A percentile compares a stretch with the other conserved stretches of the same genome.
phyloP scores from a whole-genome alignment of 1,140 invertebrate genomes.

The Anastatus disparis region DNA sequence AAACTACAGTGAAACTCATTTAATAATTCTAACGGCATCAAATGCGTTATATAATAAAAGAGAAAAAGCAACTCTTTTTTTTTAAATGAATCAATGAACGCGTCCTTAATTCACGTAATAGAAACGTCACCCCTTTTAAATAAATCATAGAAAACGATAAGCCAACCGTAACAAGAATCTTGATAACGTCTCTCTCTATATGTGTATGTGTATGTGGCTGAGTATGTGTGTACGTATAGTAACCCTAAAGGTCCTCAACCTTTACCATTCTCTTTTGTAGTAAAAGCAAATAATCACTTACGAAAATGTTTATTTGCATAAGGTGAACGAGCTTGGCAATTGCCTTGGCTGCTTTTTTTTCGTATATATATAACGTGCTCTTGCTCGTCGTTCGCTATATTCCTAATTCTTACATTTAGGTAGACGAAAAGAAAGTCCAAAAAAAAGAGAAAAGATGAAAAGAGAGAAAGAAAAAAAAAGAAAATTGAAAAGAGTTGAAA shows the following conservation, averaged over 20 bases:
- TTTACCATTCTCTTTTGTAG: not conserved
- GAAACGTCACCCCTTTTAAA: slow-evolving; percentile 22
- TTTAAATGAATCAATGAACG: not conserved
- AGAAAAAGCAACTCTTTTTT: too few species aligned
- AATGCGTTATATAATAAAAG: too few species aligned
- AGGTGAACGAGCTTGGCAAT: slow-evolving; percentile 10
- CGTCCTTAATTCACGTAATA: slow-evolving; percentile 23
- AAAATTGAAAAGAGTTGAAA: not conserved
- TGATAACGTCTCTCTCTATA: too few species aligned
- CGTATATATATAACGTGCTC: not conserved
- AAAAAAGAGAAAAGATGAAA: not conserved
- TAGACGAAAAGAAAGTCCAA: not conserved
- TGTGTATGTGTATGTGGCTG: too few species aligned
- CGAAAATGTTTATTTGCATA: slow-evolving; percentile 30
- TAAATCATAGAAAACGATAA: slow-evolving; percentile 20
- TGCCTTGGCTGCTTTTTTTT: slow-evolving; percentile 36
- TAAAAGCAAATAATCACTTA: slow-evolving; percentile 23
- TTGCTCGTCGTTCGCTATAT: too few species aligned
- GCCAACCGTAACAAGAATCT: slow-evolving; percentile 13
- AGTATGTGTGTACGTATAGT: too few species aligned
- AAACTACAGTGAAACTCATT: too few species aligned
- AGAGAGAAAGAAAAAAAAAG: slow-evolving; percentile 15
- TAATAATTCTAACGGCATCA: too few species aligned
- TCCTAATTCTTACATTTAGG: too few species aligned
- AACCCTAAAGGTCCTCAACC: not conserved